Evolutionary conservation across 2,888 invertebrate species (phyloP).

Genomic region (Anagyrus pseudococci): DNA sequence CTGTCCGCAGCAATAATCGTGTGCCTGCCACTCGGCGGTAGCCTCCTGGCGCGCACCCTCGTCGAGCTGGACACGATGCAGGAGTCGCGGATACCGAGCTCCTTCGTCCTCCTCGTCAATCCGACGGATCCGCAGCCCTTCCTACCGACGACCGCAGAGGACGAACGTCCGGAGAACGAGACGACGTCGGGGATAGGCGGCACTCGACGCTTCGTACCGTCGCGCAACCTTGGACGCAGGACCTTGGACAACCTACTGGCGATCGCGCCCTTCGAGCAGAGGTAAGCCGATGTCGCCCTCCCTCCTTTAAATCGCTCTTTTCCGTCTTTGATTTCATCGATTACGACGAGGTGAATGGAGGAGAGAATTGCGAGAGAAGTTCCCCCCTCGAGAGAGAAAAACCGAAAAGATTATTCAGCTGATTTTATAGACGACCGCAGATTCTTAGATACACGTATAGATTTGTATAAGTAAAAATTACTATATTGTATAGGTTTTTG

Average conservation of each 20-base stretch:
- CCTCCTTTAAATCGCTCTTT: no score
- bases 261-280: constrained; percentile 55
- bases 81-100: constrained; percentile 60
- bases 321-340: no score
- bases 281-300: constrained; percentile 50
- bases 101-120: constrained; percentile 62
- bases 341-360: background rate
- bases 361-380: background rate
- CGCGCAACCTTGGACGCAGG: constrained; percentile 45
- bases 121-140: constrained; percentile 17
- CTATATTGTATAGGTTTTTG: no score
- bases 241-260: constrained; percentile 52
- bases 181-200: constrained; percentile 27
- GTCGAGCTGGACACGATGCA: constrained; percentile 62
- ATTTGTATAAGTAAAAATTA: no score
- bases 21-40: constrained; percentile 63
- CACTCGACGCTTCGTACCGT: constrained; percentile 40
- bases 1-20: constrained; percentile 61
- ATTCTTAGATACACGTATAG: no score
- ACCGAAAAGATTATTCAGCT: no score
- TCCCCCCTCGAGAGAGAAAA: no score
- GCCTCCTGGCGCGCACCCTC: constrained; percentile 41
- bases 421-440: no score
- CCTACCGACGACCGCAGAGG: constrained; percentile 3
- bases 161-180: background rate